Percentiles rank a stretch among this genome's conserved stretches.
phyloP scores from a whole-genome alignment of 2,888 invertebrate genomes.

The Cyclophora albipunctata region DNA sequence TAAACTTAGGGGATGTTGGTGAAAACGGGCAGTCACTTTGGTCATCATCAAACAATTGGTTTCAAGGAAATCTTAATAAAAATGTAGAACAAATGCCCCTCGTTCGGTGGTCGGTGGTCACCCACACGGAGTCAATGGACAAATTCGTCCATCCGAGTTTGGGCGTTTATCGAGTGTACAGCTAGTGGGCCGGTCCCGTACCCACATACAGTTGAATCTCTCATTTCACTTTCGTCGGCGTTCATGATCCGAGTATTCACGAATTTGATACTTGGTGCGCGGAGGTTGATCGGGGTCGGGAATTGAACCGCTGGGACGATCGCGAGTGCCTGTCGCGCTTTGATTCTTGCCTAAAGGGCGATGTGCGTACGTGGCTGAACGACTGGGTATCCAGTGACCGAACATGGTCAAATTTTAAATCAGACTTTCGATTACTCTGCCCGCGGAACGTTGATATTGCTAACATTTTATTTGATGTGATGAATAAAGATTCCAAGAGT shows the following conservation, averaged over 20 bases:
- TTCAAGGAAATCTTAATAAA: slow-evolving; percentile 7
- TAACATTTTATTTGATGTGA: background rate
- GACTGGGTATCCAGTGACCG: slow-evolving; percentile 18
- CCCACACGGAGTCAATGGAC: slow-evolving; percentile 33
- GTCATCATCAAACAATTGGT: background rate
- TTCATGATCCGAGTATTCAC: slow-evolving; percentile 6
- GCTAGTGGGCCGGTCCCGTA: too few relatives aligned
- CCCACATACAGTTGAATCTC: slow-evolving; percentile 45
- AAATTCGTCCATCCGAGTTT: slow-evolving; percentile 46
- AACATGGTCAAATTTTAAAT: slow-evolving; percentile 19
- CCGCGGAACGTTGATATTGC: slow-evolving; percentile 1
- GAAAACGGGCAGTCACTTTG: too few relatives aligned
- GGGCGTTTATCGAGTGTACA: slow-evolving; percentile 26
- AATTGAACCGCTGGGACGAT: slow-evolving; percentile 11
- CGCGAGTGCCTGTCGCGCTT: slow-evolving; percentile 14
- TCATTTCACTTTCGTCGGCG: slow-evolving; percentile 69
- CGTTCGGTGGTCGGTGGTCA: slow-evolving; percentile 19
- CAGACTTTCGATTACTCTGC: slow-evolving; percentile 18
- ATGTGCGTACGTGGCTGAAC: slow-evolving; percentile 13
- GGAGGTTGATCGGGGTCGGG: slow-evolving; percentile 6
- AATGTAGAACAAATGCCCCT: slow-evolving; percentile 16
- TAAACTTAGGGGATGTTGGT: too few relatives aligned
- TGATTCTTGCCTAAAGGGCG: slow-evolving; percentile 12
- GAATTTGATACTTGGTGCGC: background rate
- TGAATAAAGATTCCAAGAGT: too few relatives aligned